Conservation (phyloP, 2,888 invertebrate species). For the Hipparchia semele region DNA sequence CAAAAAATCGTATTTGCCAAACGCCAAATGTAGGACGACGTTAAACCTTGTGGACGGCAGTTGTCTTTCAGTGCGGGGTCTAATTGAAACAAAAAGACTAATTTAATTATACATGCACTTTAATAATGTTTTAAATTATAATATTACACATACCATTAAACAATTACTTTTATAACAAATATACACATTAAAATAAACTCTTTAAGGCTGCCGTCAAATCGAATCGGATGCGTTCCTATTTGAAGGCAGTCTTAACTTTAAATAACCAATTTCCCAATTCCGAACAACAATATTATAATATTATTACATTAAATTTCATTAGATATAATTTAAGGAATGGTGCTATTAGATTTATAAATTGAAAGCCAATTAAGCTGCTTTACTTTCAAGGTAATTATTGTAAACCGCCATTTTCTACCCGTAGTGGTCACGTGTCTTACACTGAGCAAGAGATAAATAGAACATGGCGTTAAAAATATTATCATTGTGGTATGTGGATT, state of each 20-base stretch:
- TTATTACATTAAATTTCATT: neutral
- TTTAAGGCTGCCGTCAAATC: neutral
- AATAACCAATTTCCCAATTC: slow-evolving; percentile 3
- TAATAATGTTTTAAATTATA: slow-evolving; percentile 5
- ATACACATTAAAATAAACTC: slow-evolving; percentile 32
- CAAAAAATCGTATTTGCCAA: too few relatives aligned
- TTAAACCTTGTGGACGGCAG: too few relatives aligned
- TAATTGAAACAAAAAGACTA: neutral
- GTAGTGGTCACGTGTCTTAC: too few relatives aligned
- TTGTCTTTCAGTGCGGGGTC: too few relatives aligned
- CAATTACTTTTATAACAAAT: slow-evolving; percentile 21
- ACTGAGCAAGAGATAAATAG: too few relatives aligned
- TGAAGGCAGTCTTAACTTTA: slow-evolving; percentile 7
- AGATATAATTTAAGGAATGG: neutral
- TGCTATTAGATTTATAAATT: neutral
- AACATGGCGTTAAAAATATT: too few relatives aligned
- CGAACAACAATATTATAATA: slow-evolving; percentile 1
- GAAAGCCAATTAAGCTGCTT: neutral
- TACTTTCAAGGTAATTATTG: too few relatives aligned
- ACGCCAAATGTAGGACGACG: too few relatives aligned
- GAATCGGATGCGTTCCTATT: too few relatives aligned
- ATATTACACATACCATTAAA: neutral
- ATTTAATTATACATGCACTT: slow-evolving; percentile 2
- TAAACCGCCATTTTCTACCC: too few relatives aligned
- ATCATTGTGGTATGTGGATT: too few relatives aligned